Base-by-base conservation (phyloP, 2,113 vertebrate species). In the Nymphicus hollandicus region DNA sequence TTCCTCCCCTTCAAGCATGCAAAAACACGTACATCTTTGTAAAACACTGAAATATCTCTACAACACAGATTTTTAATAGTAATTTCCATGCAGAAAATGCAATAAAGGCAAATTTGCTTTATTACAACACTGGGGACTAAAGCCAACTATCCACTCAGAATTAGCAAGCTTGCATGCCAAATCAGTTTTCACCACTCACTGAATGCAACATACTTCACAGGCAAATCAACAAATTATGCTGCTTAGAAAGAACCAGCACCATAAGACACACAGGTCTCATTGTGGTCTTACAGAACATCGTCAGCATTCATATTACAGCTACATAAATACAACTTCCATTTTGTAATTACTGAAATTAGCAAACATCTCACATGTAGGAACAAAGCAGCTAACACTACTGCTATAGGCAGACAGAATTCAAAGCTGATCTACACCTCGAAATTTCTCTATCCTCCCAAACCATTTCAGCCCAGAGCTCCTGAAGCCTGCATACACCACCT, bases 191-290 rank as follows among this genome's bases (percentile, higher is more conserved):
- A 74, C 56, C 53, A 20, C 70, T 93, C 85, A 91, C 44, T 23
- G 89, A 56, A 87, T 90, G 71, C 53, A 84, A 64, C 72, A 61
- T 8, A 93, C 77, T 93, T 93, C 91, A 91, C 86, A 95, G 81
- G 95, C 87, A 96, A 95, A 87, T 86, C 89, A 97, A 78, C 86
- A 96, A 96, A 95, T 81, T 52, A 94, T 39, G 66, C 55, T 31
- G 52, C 63, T 94, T 69, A 65, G 64, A 79, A 63, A 91, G 82
- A 89, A 88, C 15, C 63, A 71, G 43, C 82, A 79, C 33, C 33
- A 17, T 15, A 79, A 63, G 85, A 94, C 66, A 89, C 77, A 92
- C 44, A 97, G 96, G 76, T 94, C 77, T 96, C 60, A 24, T 18
- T 1, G 6, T 8, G 20, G 39, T 64, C 74, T 65, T 22, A 24